Conservation (phyloP, 2,113 vertebrate genomes). For the Heterotis niloticus region DNA sequence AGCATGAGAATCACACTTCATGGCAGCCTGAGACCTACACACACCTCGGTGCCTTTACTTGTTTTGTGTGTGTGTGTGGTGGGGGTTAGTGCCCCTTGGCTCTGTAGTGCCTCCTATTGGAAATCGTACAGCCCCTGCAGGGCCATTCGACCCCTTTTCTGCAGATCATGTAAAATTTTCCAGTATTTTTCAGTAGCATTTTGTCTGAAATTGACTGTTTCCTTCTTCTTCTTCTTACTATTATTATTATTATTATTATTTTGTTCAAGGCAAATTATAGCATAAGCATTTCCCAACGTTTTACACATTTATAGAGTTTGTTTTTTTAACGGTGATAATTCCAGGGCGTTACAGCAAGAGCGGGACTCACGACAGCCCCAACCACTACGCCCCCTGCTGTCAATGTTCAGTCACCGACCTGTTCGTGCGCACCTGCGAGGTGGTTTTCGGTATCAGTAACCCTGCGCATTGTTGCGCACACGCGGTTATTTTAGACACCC, state of each 20-base stretch:
- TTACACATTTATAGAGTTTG: no score
- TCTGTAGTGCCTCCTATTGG: conserved; percentile 14
- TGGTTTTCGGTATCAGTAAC: not conserved
- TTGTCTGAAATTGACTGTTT: not conserved
- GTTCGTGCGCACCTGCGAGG: not conserved
- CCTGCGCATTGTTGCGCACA: not conserved
- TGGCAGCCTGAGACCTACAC: not conserved
- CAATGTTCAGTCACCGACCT: conserved; percentile 11
- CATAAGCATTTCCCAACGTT: no score
- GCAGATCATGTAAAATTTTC: not conserved
- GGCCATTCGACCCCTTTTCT: not conserved
- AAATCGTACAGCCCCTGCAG: not conserved
- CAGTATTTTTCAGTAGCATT: not conserved
- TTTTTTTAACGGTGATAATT: no score
- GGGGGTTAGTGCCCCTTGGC: not conserved
- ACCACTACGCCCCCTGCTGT: not conserved
- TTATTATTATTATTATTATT: no score
- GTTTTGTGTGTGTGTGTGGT: not conserved
- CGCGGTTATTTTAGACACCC: not conserved
- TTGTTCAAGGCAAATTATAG: no score
- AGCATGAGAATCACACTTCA: conserved; percentile 25
- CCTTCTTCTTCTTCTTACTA: not conserved
- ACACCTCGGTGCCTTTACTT: not conserved
- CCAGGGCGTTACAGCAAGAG: no score
- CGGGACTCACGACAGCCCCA: no score